Base-by-base conservation (phyloP, 2,888 invertebrate genomes). In the Ariolimax columbianus region DNA sequence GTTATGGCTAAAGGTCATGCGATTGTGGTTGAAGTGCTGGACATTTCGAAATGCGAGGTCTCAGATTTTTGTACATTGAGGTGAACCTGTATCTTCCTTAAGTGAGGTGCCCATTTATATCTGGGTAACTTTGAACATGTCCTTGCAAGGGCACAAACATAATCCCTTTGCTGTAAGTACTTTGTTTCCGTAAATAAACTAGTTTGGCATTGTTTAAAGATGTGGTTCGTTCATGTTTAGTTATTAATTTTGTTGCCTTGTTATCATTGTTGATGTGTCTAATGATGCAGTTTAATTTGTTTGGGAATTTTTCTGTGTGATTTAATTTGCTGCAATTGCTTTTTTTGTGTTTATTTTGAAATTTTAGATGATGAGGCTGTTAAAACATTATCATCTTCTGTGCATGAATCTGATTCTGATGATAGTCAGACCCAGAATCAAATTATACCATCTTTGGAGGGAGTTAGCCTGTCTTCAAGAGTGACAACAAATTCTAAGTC, bases 331-430 rank as follows among this genome's bases (percentile, higher is more conserved):
- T 55, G 11, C 59, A 63, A 63, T 11, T 63, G 59, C n/a, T 63
- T 19, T 3, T 4, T 63, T 19, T 55, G 2, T 77, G 36, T 55
- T 55, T 77, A 7, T 63, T 55, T 4, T 51, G 19, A 17, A 19
- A n/a, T 78, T 19, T 51, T 47, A 78, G 78, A 59, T 38, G 78
- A 78, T 78, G 78, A 78, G 66, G 40, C 38, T 17, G 63, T 55
- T 30, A 78, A 63, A 40, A 78, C 63, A n/a, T 40, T 55, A 6
- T 66, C 80, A 80, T 51, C 80, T 30, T 68, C 80, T 47, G 26
- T 80, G 19, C 51, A 47, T 9, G 30, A 66, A n/a, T 80, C 70
- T n/a, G 70, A 80, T 63, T 70, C 80, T 47, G 70, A 68, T 36
- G 70, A 80, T 43, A 66, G 80, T 36, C 30, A 33, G 70, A 70